Percentiles rank a stretch among this genome's conserved stretches.
Conservation (phyloP, 2,888 invertebrate genomes). For the Thelaira solivaga region DNA sequence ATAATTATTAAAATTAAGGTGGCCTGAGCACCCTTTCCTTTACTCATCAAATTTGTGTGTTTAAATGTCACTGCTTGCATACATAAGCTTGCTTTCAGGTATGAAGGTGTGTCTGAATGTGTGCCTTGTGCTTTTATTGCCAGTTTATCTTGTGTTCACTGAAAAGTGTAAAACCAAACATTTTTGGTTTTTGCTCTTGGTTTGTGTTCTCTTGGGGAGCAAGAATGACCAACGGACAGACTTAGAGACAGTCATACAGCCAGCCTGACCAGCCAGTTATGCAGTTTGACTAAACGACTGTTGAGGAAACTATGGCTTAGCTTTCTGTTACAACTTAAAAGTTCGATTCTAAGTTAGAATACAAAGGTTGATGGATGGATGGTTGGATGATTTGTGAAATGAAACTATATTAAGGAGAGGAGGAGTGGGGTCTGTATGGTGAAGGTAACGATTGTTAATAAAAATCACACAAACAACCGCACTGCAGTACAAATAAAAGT, state of each 20-base stretch:
- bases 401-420: background rate
- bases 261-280: background rate
- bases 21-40: too few species aligned
- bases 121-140: background rate
- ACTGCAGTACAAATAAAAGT: slow-evolving; percentile 37
- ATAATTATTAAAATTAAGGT: too few species aligned
- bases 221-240: background rate
- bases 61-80: too few species aligned
- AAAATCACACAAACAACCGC: slow-evolving; percentile 20
- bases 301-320: background rate
- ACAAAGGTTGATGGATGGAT: slow-evolving; percentile 5
- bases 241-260: background rate
- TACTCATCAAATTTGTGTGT: too few species aligned
- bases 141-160: slow-evolving; percentile 48
- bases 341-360: background rate
- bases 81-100: too few species aligned
- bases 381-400: too few species aligned
- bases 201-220: background rate
- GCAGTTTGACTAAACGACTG: background rate
- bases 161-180: slow-evolving; percentile 48
- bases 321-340: background rate
- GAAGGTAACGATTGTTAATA: background rate
- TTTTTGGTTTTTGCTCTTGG: slow-evolving; percentile 21
- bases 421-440: background rate
- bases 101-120: background rate